A percentile compares a stretch with the other conserved stretches of the same genome.
These are phyloP conservation scores for Nebria ingens DNA, from an alignment of 1,140 invertebrate species.

Conservation along the genomic window DNA sequence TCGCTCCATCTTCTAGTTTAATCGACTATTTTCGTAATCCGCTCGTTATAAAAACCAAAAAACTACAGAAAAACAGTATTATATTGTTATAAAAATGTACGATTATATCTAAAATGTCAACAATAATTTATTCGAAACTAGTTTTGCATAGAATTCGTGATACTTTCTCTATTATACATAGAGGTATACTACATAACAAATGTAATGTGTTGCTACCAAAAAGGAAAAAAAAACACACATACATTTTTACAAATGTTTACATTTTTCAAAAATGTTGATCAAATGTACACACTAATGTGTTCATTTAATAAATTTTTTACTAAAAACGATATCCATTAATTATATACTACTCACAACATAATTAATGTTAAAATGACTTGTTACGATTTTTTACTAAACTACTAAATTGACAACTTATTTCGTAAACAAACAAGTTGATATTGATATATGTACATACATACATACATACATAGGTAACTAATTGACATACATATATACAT, in stretches of 20 bases:
- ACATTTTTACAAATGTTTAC: background rate
- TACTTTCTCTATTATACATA: slow-evolving; percentile 1
- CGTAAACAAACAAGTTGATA: too few species aligned
- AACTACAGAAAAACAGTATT: background rate
- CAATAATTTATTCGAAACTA: slow-evolving; percentile 5
- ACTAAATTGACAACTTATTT: too few species aligned
- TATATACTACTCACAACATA: too few species aligned
- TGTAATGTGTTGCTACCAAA: background rate
- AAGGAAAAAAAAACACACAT: too few species aligned
- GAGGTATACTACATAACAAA: background rate
- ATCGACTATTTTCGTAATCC: background rate
- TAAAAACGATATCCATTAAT: too few species aligned
- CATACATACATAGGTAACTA: too few species aligned
- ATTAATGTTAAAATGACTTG: too few species aligned
- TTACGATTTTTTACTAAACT: too few species aligned
- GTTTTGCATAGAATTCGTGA: background rate
- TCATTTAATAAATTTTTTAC: too few species aligned
- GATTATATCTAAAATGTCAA: slow-evolving; percentile 5
- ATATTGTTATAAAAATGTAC: slow-evolving; percentile 4
- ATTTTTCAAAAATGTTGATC: background rate
- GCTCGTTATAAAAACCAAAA: background rate
- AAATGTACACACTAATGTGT: background rate
- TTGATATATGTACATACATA: too few species aligned
- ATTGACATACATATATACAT: too few species aligned
- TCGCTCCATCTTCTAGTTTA: background rate